Evolutionary conservation across 2,888 invertebrate genomes (phyloP).

Genomic region (Dichetophora obliterata): DNA sequence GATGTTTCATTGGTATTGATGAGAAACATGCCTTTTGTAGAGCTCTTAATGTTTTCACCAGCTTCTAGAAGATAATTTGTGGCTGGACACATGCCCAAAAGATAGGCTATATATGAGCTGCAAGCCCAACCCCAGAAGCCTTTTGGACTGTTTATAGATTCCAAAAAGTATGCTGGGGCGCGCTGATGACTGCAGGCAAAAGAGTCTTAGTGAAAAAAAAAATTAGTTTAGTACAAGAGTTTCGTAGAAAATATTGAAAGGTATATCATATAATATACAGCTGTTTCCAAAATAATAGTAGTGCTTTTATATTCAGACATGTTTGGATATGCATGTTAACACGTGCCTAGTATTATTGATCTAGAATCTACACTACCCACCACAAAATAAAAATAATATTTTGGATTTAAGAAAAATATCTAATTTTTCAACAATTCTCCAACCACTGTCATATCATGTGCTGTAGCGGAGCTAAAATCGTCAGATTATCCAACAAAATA

Average conservation of each 20-base stretch:
- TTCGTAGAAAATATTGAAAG: not conserved
- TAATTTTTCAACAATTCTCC: too few relatives aligned
- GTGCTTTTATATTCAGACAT: too few relatives aligned
- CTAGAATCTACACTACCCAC: too few relatives aligned
- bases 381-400: too few relatives aligned
- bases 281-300: too few relatives aligned
- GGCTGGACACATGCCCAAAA: conserved; percentile 74
- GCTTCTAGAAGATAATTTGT: conserved; percentile 70
- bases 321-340: too few relatives aligned
- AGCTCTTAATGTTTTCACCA: conserved; percentile 70
- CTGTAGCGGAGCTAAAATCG: too few relatives aligned
- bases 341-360: too few relatives aligned
- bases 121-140: conserved; percentile 80
- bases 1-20: conserved; percentile 72
- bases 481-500: too few relatives aligned
- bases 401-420: too few relatives aligned
- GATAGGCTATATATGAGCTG: conserved; percentile 72
- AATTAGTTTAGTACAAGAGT: not conserved
- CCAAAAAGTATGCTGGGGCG: conserved; percentile 76
- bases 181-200: conserved; percentile 77
- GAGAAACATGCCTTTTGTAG: conserved; percentile 72
- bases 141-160: conserved; percentile 74
- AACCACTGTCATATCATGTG: too few relatives aligned
- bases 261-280: too few relatives aligned
- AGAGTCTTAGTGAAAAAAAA: conserved; percentile 66